Evolutionary conservation across 2,113 vertebrate genomes (phyloP).

Genomic region (Gnathonemus longibarbis): DNA sequence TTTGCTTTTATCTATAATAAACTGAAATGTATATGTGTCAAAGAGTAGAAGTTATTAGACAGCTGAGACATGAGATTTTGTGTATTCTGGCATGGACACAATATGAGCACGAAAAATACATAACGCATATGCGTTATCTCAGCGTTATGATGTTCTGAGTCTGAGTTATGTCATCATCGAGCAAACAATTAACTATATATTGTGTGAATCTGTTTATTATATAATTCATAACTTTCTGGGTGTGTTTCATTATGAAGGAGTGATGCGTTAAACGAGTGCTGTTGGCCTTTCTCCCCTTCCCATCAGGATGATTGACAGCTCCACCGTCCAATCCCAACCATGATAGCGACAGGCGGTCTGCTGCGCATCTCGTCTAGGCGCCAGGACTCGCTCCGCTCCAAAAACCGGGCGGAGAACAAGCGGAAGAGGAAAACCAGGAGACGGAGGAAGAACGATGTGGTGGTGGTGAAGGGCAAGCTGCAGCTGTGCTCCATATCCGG

Average conservation of each 20-base stretch:
- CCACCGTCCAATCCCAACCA: constrained; percentile 50
- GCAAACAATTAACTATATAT: neutral
- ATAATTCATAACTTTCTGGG: neutral
- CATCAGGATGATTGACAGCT: constrained; percentile 41
- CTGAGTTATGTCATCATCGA: neutral
- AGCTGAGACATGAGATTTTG: neutral
- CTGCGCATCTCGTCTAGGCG: constrained; percentile 85
- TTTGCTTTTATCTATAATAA: constrained; percentile 9
- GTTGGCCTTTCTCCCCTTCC: constrained; percentile 17
- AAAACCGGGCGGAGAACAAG: constrained; percentile 64
- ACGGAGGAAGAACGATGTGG: constrained; percentile 79
- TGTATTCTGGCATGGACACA: neutral
- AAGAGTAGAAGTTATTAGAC: neutral
- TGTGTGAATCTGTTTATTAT: neutral
- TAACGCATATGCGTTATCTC: neutral
- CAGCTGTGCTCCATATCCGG: constrained; percentile 83
- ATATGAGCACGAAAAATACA: neutral
- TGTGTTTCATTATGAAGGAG: neutral
- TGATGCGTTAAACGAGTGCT: neutral
- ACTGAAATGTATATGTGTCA: constrained; percentile 8
- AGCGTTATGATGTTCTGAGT: neutral
- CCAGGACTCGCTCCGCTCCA: constrained; percentile 78
- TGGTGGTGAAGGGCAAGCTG: constrained; percentile 89
- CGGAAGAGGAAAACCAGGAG: constrained; percentile 77
- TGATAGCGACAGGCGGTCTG: constrained; percentile 95